Evolutionary conservation across 2,888 invertebrate genomes (phyloP), one percentile per base, ranked within the genome.

Genomic region (Morinoia aosen): DNA sequence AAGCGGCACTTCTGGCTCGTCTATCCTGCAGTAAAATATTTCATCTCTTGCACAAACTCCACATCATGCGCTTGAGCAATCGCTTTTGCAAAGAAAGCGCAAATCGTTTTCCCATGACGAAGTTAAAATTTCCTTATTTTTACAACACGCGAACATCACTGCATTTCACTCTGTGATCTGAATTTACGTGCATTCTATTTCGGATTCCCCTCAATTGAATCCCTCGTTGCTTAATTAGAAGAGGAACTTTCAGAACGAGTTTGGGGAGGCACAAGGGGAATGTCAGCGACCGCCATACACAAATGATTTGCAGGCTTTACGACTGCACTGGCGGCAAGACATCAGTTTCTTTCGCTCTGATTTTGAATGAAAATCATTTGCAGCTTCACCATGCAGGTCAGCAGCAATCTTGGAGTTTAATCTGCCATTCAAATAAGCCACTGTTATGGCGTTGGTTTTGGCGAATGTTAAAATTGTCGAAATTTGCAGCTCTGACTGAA

Each of bases 221-320:
- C 33, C 76, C 76, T 76, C 76, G 3, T 61, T 33, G 76, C 76
- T 16, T 76, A 76, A 76, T 76, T 76, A 76, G 76, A 76, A 33
- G 76, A 76, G 25, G 76, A 76, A 76, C 76, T 76, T 76, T 76
- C 76, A 76, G 76, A 76, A 76, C 25, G 76, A 76, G 76, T 76
- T 76, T 76, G 76, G 76, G 76, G 76, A 33, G 33, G 48, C 25
- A 33, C 10, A 33, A 16, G 33, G 76, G 76, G 76, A 33, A 76
- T 76, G 76, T 16, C 33, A 25, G 76, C 33, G 76, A 76, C 2
- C 25, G 33, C 19, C 33, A 33, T 76, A 10, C 76, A 16, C 76
- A 16, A 61, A 76, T 76, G 76, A 10, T 76, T 33, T 12, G 76
- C 33, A 76, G 25, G 25, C 25, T 76, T 0, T 8, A 33, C 76